Base-by-base conservation (phyloP, 2,888 invertebrate species). In the Metalampra italica region DNA sequence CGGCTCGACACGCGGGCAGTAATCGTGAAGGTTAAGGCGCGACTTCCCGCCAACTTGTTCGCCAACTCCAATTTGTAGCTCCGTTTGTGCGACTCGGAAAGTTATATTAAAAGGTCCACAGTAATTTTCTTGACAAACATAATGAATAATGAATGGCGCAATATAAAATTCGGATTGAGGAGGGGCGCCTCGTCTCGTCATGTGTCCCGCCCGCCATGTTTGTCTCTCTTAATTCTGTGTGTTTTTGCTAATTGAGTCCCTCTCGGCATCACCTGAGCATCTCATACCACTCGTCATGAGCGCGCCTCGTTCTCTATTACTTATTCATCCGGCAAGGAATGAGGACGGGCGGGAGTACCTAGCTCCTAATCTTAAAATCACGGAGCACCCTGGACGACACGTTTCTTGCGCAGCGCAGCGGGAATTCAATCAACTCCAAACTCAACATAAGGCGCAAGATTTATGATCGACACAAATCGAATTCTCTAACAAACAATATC, bases 391-490 rank as follows among this genome's bases (percentile, higher is more conserved):
- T 5, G 38, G 40, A 44, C 49, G 52, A 68, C 62, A 60, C 62
- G 64, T 66, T 67, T 70, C 76, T 77, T 77, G 65, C 72, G 69
- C 68, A 67, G 69, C 73, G 69, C 66, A 72, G 69, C 65, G 66
- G 68, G 78, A 78, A 83, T 83, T 88, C 85, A 86, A 87, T 87
- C 85, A 83, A 78, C 75, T 80, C 78, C 75, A 77, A 84, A 79
- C 78, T 84, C 81, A 78, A 83, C 88, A 87, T 81, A 87, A 85
- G 88, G 88, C 87, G 86, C 88, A 85, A 88, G 88, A 88, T 88
- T 88, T 88, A 88, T 88, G 87, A 86, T 85, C 88, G 85, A 86
- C 87, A 82, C 86, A 87, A 88, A 88, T 89, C 86, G 88, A 87
- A 86, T 87, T 87, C 81, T 82, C 87, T 83, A 84, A 85, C 88